Base-by-base conservation (phyloP, 2,888 invertebrate species). In the Blera fallax region DNA sequence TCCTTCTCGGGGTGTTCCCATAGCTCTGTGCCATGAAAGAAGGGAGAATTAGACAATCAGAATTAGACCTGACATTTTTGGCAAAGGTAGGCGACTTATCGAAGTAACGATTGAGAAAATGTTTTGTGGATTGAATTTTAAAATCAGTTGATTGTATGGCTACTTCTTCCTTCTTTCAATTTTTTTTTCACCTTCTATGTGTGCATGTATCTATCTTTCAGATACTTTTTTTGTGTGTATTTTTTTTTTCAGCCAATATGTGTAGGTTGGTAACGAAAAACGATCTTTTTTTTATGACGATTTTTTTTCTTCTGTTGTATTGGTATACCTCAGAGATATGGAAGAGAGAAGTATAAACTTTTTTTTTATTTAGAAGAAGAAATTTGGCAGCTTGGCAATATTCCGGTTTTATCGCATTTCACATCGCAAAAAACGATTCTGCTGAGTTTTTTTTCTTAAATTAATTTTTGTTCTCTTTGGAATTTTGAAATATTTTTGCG, bases 331-430 rank as follows among this genome's bases (percentile, higher is more conserved):
- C 21, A 2, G 29, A 45, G 48, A 65, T 37, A 58, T 32, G 32
- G 29, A 21, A 37, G 11, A 58, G 34, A 65, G 58, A 67, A 16
- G 65, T 76, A 65, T 34, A 58, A 76, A 48, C 48, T 34, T 10
- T 27, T 27, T 56, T 70, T 60, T 29, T 48, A 16, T 60, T 48
- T 48, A 58, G 73, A 67, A 37, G 40, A 52, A 29, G 37, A 83
- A 72, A 82, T 76, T 79, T 79, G 72, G 79, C 70, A 83, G 78
- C 74, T 58, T 48, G 54, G 81, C 72, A 80, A 65, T 64, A 85
- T 85, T 85, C 85, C 76, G 85, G 85, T 85, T 85, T 72, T 70
- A 70, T 77, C 72, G 40, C 62, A 79, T 62, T 79, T 79, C 45
- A 48, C 65, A 50, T 45, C 10, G 27, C 37, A 8, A 56, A 34